Percentiles rank a stretch among this genome's conserved stretches.
Conservation (phyloP, 2,797 vertebrate species). For the Picus viridis region DNA sequence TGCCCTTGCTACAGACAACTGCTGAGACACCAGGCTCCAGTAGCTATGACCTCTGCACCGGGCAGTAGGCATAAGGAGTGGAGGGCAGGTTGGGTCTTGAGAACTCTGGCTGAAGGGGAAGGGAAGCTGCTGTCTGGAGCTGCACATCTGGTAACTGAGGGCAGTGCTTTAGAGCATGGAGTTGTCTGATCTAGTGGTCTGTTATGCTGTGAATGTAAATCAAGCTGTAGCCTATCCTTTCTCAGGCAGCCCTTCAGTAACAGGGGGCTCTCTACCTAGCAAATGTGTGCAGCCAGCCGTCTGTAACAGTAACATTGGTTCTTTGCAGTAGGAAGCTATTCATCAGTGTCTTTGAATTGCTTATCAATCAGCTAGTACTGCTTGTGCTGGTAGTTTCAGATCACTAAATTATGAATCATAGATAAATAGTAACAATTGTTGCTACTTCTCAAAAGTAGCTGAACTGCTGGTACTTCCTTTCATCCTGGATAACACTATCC, state of each 20-base stretch:
- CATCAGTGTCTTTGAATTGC: neutral
- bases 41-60: neutral
- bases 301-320: neutral
- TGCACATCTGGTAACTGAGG: neutral
- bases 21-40: neutral
- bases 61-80: neutral
- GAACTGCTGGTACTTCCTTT: neutral
- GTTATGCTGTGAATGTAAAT: rapidly evolving
- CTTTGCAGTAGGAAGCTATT: neutral
- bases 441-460: neutral
- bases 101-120: neutral
- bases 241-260: neutral
- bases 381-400: neutral
- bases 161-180: neutral
- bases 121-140: neutral
- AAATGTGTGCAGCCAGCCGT: neutral
- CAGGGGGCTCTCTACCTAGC: neutral
- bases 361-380: neutral
- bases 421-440: neutral
- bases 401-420: neutral
- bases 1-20: neutral
- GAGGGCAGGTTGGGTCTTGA: neutral
- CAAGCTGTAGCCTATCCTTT: neutral
- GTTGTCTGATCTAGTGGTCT: neutral
- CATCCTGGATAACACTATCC: neutral